Base-by-base conservation (phyloP, 2,888 invertebrate genomes). In the Pterostichus madidus region DNA sequence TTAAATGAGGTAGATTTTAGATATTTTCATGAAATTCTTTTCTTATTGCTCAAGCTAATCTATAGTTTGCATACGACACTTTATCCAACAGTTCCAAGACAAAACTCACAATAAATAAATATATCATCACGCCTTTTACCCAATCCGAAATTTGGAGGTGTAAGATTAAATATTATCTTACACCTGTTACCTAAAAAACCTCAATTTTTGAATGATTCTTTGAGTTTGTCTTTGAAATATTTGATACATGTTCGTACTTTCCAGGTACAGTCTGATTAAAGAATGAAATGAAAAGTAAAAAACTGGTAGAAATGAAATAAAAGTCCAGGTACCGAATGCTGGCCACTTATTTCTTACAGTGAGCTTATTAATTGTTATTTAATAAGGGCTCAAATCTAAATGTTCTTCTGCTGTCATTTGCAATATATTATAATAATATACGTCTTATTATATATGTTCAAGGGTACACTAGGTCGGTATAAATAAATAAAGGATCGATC, bases 1-100 rank as follows among this genome's bases (percentile, higher is more conserved):
- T 59, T 64, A 81, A 81, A 81, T 82, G 81, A 82, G 81, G 81
- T 82, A 82, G 81, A 73, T 75, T 82, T 81, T 85, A 86, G 68
- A 71, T 71, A 71, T 71, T 44, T 56, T 64, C 13, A 15, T 15
- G 68, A 71, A 71, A 15, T 24, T 39, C 39, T 39, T 39, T 39
- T 39, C 39, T 71, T 71, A 71, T 71, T 71, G 68, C 68, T 71
- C 17, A 56, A 49, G 49, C 49, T 49, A 24, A 49, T 49, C 39
- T 64, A 64, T 32, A 31, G 11, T 35, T 32, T 32, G 13, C 32
- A 64, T 13, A 71, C 46, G 44, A 64, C 11, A 35, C 32, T 35
- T 35, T n/a, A 44, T 39, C 32, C 35, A 68, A 68, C 35, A 68
- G 5, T 39, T 13, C 11, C 2, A 24, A 13, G 35, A 52, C 52